A percentile compares a stretch with the other conserved stretches of the same genome.
Evolutionary conservation across 2,888 invertebrate genomes (phyloP).

Genomic region (Xylota sylvarum): DNA sequence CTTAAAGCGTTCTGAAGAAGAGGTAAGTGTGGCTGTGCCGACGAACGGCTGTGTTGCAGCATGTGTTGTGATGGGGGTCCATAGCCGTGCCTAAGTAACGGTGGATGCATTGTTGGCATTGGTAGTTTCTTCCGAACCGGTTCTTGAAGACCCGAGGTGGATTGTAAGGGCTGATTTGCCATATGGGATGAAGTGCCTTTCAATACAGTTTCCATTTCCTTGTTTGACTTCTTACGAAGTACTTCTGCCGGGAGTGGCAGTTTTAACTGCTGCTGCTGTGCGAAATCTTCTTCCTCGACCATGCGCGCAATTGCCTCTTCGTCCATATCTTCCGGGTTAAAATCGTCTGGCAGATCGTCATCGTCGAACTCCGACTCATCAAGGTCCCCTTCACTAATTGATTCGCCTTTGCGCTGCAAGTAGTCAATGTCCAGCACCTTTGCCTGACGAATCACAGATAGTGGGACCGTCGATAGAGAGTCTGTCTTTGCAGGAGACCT

Average conservation of each 20-base stretch:
- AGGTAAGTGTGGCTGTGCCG: conserved; percentile 78
- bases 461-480: conserved; percentile 84
- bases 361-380: conserved; percentile 83
- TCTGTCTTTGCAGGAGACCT: conserved; percentile 81
- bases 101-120: conserved; percentile 84
- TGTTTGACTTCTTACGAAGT: conserved; percentile 78
- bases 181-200: conserved; percentile 32
- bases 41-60: conserved; percentile 80
- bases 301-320: conserved; percentile 86
- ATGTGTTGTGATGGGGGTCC: conserved; percentile 80
- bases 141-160: conserved; percentile 83
- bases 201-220: conserved; percentile 49
- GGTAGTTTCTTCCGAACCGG: conserved; percentile 83
- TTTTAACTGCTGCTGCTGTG: conserved; percentile 86
- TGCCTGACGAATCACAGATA: conserved; percentile 84
- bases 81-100: conserved; percentile 82
- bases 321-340: conserved; percentile 85
- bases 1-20: conserved; percentile 83
- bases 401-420: conserved; percentile 83
- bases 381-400: conserved; percentile 81
- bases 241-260: conserved; percentile 85
- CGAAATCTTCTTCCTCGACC: conserved; percentile 88
- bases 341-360: conserved; percentile 84
- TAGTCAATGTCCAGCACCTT: conserved; percentile 84
- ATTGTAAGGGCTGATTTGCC: conserved; percentile 57